Evolutionary conservation across 2,113 vertebrate species (phyloP).

Genomic region (Corythoichthys haematopterus): DNA sequence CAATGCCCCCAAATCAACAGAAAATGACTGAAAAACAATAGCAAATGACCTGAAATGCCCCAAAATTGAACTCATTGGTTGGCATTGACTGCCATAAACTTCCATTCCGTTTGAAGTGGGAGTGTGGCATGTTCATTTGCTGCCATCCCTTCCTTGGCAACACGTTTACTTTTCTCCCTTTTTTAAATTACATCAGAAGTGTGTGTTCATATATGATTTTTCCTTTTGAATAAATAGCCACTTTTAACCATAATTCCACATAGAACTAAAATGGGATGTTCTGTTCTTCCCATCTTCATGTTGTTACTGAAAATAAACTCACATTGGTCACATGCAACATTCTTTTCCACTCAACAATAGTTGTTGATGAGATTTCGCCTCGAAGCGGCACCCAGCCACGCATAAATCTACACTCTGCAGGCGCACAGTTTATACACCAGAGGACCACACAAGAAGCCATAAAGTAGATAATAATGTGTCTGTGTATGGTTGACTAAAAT

Average conservation of each 20-base stretch:
- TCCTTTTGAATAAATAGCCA: no score
- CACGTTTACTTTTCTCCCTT: not conserved
- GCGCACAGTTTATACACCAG: conserved; percentile 10
- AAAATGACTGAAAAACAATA: no score
- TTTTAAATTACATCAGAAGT: not conserved
- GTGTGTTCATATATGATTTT: not conserved
- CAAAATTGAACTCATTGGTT: no score
- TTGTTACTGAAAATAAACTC: not conserved
- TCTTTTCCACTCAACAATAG: conserved; percentile 10
- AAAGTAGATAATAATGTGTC: conserved; percentile 15
- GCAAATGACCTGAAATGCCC: no score
- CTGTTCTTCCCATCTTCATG: conserved; percentile 16
- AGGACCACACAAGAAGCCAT: conserved; percentile 50
- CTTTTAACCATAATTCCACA: conserved; percentile 2
- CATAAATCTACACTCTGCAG: conserved; percentile 37
- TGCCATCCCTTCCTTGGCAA: not conserved
- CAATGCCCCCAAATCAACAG: no score
- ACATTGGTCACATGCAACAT: conserved; percentile 11
- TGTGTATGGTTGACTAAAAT: conserved; percentile 19
- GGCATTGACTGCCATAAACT: no score
- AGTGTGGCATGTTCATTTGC: no score
- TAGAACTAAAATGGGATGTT: conserved; percentile 10
- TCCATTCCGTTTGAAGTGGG: no score
- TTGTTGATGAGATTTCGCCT: conserved; percentile 42
- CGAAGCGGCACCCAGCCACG: conserved; percentile 22